These are phyloP conservation scores for Homarus gammarus DNA, from an alignment of 2,888 invertebrate species.

Conservation along the genomic window DNA sequence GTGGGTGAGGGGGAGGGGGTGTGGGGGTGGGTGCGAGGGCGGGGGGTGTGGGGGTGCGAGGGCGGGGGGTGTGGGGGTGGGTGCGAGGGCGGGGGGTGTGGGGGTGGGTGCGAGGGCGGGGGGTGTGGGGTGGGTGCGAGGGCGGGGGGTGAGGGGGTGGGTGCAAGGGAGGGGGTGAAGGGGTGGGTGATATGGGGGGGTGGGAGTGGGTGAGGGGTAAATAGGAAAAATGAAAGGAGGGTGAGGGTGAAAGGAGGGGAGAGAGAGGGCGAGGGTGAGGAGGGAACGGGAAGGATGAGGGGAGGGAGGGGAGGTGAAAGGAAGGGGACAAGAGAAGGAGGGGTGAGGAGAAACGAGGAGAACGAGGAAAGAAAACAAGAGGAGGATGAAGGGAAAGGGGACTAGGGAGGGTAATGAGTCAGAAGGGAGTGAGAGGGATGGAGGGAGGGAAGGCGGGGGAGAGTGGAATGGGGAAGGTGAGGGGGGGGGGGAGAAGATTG, in stretches of 20 bases:
- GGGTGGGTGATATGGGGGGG: not conserved
- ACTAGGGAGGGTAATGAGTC: not conserved
- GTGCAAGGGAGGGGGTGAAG: not conserved
- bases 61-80: not conserved
- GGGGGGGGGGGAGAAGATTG: too few relatives aligned
- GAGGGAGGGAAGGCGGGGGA: constrained; percentile 23
- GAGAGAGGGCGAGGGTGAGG: not conserved
- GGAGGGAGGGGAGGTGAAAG: too few relatives aligned
- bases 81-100: not conserved
- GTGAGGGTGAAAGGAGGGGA: not conserved
- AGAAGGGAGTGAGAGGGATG: too few relatives aligned
- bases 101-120: not conserved
- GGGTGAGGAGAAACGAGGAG: not conserved
- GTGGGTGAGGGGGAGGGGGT: not conserved
- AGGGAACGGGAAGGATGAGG: not conserved
- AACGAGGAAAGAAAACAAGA: not conserved
- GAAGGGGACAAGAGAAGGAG: not conserved
- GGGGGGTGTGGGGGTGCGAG: too few relatives aligned
- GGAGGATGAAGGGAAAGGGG: not conserved
- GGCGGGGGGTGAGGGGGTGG: not conserved
- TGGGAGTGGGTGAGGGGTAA: not conserved
- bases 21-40: not conserved
- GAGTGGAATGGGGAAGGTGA: not conserved
- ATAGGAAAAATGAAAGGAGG: not conserved
- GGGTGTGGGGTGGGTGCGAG: too few relatives aligned